phyloP scores from a whole-genome alignment of 2,888 invertebrate genomes.

The Epinotia bilunana region DNA sequence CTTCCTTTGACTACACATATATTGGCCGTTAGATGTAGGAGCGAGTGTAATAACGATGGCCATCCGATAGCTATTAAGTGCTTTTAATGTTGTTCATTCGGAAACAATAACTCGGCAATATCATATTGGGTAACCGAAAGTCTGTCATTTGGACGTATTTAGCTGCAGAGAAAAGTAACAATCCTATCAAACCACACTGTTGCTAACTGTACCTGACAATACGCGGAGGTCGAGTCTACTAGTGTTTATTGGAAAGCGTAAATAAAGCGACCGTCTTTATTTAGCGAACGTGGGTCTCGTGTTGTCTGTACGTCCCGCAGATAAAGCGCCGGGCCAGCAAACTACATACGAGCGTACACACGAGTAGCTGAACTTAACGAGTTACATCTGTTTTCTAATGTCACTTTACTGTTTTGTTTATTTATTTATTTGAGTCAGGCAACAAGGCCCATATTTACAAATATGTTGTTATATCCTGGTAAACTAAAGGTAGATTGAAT shows the following conservation, averaged over 20 bases:
- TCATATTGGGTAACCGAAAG: not conserved
- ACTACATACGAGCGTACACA: slow-evolving; percentile 10
- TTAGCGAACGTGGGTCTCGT: slow-evolving; percentile 5
- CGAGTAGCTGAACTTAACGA: slow-evolving; percentile 1
- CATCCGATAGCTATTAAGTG: no score
- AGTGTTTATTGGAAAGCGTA: slow-evolving; percentile 5
- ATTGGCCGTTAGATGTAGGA: no score
- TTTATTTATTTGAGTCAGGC: no score
- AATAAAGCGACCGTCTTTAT: slow-evolving; percentile 15
- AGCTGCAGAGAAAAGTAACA: not conserved
- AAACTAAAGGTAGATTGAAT: no score
- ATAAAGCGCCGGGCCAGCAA: slow-evolving; percentile 15
- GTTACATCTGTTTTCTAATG: not conserved
- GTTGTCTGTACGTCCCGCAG: not conserved
- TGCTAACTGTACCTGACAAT: not conserved
- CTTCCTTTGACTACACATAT: no score
- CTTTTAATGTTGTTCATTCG: no score
- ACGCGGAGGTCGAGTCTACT: not conserved
- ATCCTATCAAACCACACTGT: not conserved
- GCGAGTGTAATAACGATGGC: no score
- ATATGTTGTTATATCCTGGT: no score
- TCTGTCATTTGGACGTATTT: not conserved
- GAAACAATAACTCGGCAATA: no score
- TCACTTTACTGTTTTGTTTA: not conserved
- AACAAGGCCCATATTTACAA: no score